Percentiles rank a stretch among this genome's conserved stretches.
phyloP scores from a whole-genome alignment of 2,797 vertebrate genomes.

The Rhinogobio ventralis region DNA sequence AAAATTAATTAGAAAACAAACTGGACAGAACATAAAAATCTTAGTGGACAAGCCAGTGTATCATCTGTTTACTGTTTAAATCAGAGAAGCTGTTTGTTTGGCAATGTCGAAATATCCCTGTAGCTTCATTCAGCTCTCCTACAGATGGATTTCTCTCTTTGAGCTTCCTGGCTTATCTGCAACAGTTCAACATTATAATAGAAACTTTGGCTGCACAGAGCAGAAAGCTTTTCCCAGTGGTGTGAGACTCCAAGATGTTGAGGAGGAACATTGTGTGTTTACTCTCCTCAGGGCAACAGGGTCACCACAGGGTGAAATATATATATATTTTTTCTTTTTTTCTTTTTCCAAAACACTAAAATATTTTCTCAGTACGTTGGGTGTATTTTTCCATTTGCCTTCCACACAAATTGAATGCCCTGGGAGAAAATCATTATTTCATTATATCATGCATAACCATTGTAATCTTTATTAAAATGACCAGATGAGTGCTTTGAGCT shows the following conservation, averaged over 20 bases:
- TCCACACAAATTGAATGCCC: constrained; percentile 5
- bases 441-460: constrained; percentile 24
- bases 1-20: constrained; percentile 69
- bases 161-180: constrained; percentile 43
- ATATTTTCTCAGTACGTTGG: neutral
- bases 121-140: constrained; percentile 49
- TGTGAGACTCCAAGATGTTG: neutral
- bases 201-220: constrained; percentile 29
- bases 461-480: constrained; percentile 40
- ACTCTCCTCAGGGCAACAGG: neutral
- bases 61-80: constrained; percentile 64
- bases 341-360: neutral
- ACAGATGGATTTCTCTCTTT: constrained; percentile 53
- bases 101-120: constrained; percentile 45
- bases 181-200: constrained; percentile 34
- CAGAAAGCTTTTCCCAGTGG: constrained; percentile 16
- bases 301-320: neutral
- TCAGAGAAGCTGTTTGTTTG: constrained; percentile 61
- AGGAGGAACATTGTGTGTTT: constrained; percentile 5
- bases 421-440: constrained; percentile 29
- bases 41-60: constrained; percentile 61
- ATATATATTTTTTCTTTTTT: too few relatives aligned
- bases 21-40: constrained; percentile 62
- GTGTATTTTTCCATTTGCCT: neutral
- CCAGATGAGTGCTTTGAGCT: constrained; percentile 23